phyloP scores from a whole-genome alignment of 2,113 vertebrate genomes.

The Centropristis striata region DNA sequence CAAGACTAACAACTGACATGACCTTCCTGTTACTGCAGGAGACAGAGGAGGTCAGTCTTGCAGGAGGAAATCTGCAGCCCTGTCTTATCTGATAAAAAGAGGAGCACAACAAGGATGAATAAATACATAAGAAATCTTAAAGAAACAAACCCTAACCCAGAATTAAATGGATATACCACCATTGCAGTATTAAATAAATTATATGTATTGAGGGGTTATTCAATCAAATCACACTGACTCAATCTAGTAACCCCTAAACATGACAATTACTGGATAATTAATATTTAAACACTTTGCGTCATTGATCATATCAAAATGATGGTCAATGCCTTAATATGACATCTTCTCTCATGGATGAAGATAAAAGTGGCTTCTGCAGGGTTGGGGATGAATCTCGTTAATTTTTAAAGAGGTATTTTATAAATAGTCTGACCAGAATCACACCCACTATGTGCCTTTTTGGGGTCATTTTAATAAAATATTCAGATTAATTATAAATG shows the following conservation, averaged over 20 bases:
- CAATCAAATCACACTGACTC: neutral
- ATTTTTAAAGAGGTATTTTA: constrained; percentile 44
- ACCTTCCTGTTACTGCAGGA: constrained; percentile 14
- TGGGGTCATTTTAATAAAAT: constrained; percentile 23
- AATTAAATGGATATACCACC: neutral
- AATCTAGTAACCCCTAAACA: neutral
- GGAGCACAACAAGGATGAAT: neutral
- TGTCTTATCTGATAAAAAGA: constrained; percentile 6
- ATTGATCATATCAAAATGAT: neutral
- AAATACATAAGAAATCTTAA: neutral
- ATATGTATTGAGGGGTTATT: neutral
- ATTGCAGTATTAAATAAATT: neutral
- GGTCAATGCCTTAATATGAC: neutral
- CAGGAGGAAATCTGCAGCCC: neutral
- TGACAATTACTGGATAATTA: neutral
- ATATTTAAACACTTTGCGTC: neutral
- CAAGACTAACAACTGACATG: constrained; percentile 33
- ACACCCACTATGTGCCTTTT: neutral
- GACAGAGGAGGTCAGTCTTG: constrained; percentile 6
- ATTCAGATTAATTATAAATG: constrained; percentile 50
- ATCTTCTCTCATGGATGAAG: neutral
- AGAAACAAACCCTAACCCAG: neutral
- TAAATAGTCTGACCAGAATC: constrained; percentile 47
- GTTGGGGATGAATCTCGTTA: constrained; percentile 13
- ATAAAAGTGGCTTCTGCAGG: neutral